Evolutionary conservation across 2,888 invertebrate genomes (phyloP).

Genomic region (Encarsia formosa): DNA sequence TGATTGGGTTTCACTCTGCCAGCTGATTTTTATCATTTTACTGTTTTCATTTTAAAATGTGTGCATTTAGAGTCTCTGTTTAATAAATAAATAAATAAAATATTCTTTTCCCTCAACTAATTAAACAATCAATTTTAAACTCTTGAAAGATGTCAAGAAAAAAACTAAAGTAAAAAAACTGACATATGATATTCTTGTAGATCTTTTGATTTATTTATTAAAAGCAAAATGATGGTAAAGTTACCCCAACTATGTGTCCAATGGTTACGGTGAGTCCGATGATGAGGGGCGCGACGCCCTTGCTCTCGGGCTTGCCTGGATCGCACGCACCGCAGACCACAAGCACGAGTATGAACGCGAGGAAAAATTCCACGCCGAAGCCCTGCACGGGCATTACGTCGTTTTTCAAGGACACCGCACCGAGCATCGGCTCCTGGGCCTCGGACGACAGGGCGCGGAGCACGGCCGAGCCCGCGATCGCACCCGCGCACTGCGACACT

Average conservation of each 20-base stretch:
- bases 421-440: constrained; percentile 59
- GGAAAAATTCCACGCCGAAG: constrained; percentile 84
- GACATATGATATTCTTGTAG: no score
- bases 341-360: constrained; percentile 82
- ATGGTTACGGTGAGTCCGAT: constrained; percentile 84
- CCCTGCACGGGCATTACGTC: constrained; percentile 72
- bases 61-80: no score
- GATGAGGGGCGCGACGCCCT: constrained; percentile 77
- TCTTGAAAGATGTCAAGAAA: no score
- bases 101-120: no score
- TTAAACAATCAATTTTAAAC: no score
- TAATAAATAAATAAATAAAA: no score
- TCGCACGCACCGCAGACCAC: constrained; percentile 89
- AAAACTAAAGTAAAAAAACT: no score
- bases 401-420: constrained; percentile 63
- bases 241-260: constrained; percentile 80
- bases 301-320: constrained; percentile 71
- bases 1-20: no score
- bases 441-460: constrained; percentile 71
- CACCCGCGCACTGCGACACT: constrained; percentile 77
- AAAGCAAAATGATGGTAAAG: constrained; percentile 35
- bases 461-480: constrained; percentile 73
- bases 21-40: no score
- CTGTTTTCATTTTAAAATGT: no score
- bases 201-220: no score